phyloP scores from a whole-genome alignment of 1,140 invertebrate genomes.

The Phortica variegata region DNA sequence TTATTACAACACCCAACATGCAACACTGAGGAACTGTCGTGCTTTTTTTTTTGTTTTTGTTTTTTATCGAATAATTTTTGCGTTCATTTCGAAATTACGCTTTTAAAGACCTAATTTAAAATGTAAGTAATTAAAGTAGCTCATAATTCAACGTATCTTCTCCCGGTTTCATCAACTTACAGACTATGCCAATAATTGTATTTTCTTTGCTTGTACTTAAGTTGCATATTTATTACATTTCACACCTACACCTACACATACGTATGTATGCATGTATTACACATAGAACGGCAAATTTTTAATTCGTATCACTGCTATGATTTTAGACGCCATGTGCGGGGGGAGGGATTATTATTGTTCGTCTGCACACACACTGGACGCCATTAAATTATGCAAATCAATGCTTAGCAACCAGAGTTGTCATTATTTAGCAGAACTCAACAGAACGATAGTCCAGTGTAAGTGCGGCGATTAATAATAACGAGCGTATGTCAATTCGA shows the following conservation, averaged over 20 bases:
- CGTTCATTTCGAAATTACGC: constrained; percentile 13
- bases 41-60: constrained; percentile 45
- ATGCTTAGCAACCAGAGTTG: no score
- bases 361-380: no score
- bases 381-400: no score
- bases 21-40: constrained; percentile 54
- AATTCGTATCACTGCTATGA: no score
- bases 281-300: no score
- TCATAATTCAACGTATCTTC: constrained; percentile 16
- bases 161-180: constrained; percentile 10
- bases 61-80: constrained; percentile 19
- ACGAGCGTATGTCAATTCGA: constrained; percentile 8
- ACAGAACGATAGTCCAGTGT: no score
- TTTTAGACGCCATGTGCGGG: no score
- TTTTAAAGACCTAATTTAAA: constrained; percentile 26
- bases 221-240: constrained; percentile 20
- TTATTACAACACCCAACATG: no score
- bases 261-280: constrained; percentile 10
- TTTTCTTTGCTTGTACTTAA: constrained; percentile 31
- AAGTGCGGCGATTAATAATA: not conserved
- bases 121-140: constrained; percentile 35
- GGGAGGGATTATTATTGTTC: no score
- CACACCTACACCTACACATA: no score
- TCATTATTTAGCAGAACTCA: no score
- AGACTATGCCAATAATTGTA: not conserved